Conservation (phyloP, 2,797 vertebrate genomes). For the Hippoglossus hippoglossus region DNA sequence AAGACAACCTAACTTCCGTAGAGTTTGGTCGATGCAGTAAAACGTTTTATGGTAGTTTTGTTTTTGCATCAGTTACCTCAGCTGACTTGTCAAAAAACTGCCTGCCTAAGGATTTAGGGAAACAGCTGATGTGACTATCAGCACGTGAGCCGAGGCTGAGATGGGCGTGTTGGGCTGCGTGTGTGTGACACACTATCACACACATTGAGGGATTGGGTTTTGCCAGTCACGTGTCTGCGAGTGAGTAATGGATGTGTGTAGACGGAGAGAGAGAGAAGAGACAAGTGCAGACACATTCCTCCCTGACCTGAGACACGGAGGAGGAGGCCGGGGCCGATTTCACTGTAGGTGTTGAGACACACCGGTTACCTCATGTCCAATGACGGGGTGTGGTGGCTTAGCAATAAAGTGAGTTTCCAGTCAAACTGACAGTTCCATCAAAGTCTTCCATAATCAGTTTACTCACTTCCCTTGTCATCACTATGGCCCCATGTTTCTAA, state of each 20-base stretch:
- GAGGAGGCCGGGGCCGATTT: conserved; percentile 33
- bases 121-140: conserved; percentile 72
- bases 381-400: conserved; percentile 50
- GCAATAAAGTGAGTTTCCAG: conserved; percentile 55
- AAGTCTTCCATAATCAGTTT: conserved; percentile 58
- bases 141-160: conserved; percentile 52
- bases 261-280: conserved; percentile 13
- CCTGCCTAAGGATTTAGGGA: conserved; percentile 42
- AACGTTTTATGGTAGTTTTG: background rate
- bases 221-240: conserved; percentile 75
- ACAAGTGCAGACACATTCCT: conserved; percentile 75
- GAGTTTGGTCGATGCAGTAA: background rate
- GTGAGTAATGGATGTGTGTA: conserved; percentile 72
- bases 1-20: conserved; percentile 10
- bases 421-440: conserved; percentile 52
- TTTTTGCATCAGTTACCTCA: conserved; percentile 12
- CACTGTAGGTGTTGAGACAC: conserved; percentile 67
- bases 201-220: conserved; percentile 50
- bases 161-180: conserved; percentile 50
- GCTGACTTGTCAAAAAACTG: conserved; percentile 15
- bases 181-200: conserved; percentile 60
- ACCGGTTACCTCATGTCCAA: conserved; percentile 61
- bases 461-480: conserved; percentile 66
- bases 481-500: conserved; percentile 8
- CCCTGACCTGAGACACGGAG: conserved; percentile 42